Evolutionary conservation across 2,113 vertebrate species (phyloP).

Genomic region (Tachysurus fulvidraco): DNA sequence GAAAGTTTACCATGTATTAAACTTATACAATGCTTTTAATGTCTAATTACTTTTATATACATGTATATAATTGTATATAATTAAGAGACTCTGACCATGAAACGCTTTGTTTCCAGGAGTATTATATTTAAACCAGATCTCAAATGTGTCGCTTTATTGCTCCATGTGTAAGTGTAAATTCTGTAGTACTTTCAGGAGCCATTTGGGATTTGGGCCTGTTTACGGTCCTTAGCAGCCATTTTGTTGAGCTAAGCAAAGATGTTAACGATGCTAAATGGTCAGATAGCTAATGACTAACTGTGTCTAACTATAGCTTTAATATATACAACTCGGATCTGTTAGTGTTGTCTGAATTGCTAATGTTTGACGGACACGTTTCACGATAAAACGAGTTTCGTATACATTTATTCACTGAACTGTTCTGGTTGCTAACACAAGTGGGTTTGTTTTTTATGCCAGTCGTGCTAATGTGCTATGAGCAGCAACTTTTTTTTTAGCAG

Average conservation of each 20-base stretch:
- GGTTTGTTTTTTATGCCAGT: neutral
- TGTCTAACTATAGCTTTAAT: neutral
- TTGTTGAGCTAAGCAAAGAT: neutral
- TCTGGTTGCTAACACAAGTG: neutral
- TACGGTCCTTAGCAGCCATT: neutral
- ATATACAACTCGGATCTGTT: neutral
- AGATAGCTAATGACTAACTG: neutral
- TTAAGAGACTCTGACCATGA: too few relatives aligned
- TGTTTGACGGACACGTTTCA: neutral
- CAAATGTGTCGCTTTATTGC: too few relatives aligned
- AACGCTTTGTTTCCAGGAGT: too few relatives aligned
- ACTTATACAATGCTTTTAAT: too few relatives aligned
- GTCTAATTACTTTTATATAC: too few relatives aligned
- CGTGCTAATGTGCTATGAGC: neutral
- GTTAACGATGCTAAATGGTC: neutral
- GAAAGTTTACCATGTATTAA: too few relatives aligned
- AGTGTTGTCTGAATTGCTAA: neutral
- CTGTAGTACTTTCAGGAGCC: too few relatives aligned
- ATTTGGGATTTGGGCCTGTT: neutral
- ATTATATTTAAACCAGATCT: too few relatives aligned
- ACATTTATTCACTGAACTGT: neutral
- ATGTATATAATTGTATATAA: too few relatives aligned
- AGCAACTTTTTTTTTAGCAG: neutral
- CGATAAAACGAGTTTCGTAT: neutral
- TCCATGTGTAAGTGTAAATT: too few relatives aligned